These are phyloP conservation scores for Malurus elegans DNA, from an alignment of 2,113 vertebrate genomes.

Conservation along the genomic window DNA sequence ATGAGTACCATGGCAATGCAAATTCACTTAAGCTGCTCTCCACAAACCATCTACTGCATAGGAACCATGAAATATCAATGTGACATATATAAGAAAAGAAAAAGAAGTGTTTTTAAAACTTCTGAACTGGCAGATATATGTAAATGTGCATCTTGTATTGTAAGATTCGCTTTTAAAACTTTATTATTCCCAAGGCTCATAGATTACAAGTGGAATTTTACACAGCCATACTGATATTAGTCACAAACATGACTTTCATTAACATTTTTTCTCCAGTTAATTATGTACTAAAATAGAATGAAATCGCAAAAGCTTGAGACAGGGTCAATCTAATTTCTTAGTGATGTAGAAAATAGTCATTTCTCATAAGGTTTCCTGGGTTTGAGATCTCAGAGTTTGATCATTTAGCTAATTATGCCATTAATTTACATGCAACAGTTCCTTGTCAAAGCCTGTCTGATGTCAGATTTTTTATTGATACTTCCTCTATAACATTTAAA, in stretches of 20 bases:
- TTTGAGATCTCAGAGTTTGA: not conserved
- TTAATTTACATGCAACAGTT: not conserved
- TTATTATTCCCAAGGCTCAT: not conserved
- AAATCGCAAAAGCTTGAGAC: constrained; percentile 21
- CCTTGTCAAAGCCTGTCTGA: not conserved
- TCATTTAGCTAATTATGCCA: constrained; percentile 27
- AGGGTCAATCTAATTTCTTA: constrained; percentile 43
- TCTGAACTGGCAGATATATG: not conserved
- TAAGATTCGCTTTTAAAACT: not conserved
- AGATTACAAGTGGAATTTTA: constrained; percentile 25
- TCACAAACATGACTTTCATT: constrained; percentile 18
- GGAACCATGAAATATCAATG: constrained; percentile 20
- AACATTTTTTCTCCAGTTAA: constrained; percentile 13
- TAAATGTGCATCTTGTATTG: not conserved
- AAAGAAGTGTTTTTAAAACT: not conserved
- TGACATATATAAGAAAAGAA: not conserved
- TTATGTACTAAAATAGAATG: not conserved
- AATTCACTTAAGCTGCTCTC: constrained; percentile 20
- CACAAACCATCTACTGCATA: not conserved
- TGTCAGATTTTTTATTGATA: not conserved
- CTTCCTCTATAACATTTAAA: not conserved
- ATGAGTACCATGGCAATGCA: not conserved
- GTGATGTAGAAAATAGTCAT: not conserved
- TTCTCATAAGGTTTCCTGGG: not conserved
- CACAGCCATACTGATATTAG: constrained; percentile 1